Base-by-base conservation (phyloP, 2,113 vertebrate species). In the Penelope pileata region DNA sequence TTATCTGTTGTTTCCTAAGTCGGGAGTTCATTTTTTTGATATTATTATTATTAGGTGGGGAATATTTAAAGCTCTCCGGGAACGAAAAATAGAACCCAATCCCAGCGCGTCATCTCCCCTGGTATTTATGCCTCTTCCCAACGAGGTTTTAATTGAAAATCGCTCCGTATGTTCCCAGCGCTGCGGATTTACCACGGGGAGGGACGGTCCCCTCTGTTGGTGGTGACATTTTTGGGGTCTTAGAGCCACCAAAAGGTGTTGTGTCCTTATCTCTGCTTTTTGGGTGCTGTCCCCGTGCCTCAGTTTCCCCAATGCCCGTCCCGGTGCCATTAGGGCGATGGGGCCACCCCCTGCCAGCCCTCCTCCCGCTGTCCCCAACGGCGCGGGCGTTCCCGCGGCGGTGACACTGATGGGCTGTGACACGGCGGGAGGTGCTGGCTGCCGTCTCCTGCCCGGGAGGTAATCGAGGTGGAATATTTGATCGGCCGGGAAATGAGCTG, bases 381-480 rank as follows among this genome's bases (percentile, higher is more conserved):
- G 51, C 23, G 21, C 30, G 3, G 16, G 53, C 48, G 10, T 26
- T 62, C 40, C 34, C 45, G 9, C 81, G 32, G 26, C 26, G 42
- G 26, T 74, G 80, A 94, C 78, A 45, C 36, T 54, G 85, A 91
- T 86, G 86, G 93, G 66, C 70, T 93, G 84, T 42, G 64, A 85
- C 83, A 34, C 12, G 45, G 78, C 79, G 84, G 73, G 60, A 63
- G 60, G 60, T 40, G 60, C 38, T 63, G 60, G 60, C 60, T 87
- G 74, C 89, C 27, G 36, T 89, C 50, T 93, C 75, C 56, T 50
- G 47, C 48, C 96, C 38, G 23, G 83, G 86, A 96, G 89, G 93
- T 97, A 96, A 97, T 95, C 62, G 83, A 97, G 97, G 95, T 84
- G 96, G 96, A 96, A 97, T 98, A 97, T 96, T 97, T 95, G 96